Evolutionary conservation across 2,797 vertebrate species (phyloP), one percentile per base, ranked within the genome.

Genomic region (Erithacus rubecula): DNA sequence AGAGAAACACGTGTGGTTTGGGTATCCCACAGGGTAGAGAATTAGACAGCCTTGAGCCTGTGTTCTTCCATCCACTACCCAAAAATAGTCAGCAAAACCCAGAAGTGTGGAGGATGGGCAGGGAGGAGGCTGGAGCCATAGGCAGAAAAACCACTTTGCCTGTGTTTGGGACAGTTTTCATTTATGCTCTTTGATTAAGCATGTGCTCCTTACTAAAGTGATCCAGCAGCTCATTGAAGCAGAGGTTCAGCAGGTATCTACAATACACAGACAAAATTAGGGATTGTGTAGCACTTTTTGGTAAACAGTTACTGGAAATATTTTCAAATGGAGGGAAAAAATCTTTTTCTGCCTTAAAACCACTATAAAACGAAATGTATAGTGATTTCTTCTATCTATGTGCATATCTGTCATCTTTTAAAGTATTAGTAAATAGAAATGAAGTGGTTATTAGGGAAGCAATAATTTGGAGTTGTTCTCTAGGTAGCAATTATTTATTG

Each of bases 401-500:
- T 91, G 74, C 52, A 55, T 80, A 93, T 95, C 89, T 67, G 12
- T 83, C 79, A 58, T 96, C 93, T 96, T 81, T 93, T 91, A 67
- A 53, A 86, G 90, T 96, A 92, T 95, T 92, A 64, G 55, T 91
- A 95, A 91, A 93, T 74, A 85, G 68, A 96, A 84, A 77, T 87
- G 49, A 74, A 93, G 80, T 95, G 83, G 69, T 89, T 96, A 95
- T 97, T 97, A 91, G 90, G 96, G 97, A 96, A 96, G 97, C 97
- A 98, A 97, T 98, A 97, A 97, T 95, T 97, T 78, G 82, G 79
- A 85, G 71, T 89, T 95, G 81, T 97, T 87, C 75, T 95, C 55
- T 92, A 96, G 86, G 83, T 97, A 95, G 93, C 96, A 95, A 24
- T 94, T 98, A 98, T 98, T 98, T 97, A 97, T 98, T 98, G 97